Conservation (phyloP, 2,888 invertebrate species). For the Pogonocherus hispidulus region DNA sequence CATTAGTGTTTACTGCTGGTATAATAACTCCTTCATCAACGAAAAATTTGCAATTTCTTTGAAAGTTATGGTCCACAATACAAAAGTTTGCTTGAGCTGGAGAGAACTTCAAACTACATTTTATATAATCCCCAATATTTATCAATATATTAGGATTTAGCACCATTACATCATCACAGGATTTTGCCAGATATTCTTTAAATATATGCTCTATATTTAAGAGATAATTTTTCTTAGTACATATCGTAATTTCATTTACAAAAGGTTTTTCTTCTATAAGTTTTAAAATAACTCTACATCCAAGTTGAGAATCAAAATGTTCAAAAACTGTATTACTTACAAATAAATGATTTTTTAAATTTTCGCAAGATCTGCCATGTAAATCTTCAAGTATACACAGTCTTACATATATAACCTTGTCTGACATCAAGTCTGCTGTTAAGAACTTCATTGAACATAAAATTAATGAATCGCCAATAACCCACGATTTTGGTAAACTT, state of each 20-base stretch:
- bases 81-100: constrained; percentile 71
- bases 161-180: constrained; percentile 69
- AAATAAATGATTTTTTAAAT: constrained; percentile 62
- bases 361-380: constrained; percentile 25
- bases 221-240: constrained; percentile 57
- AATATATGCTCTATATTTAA: constrained; percentile 68
- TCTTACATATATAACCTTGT: constrained; percentile 56
- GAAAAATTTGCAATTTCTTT: constrained; percentile 70
- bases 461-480: constrained; percentile 39
- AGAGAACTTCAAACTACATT: constrained; percentile 61
- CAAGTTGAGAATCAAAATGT: constrained; percentile 72
- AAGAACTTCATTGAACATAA: constrained; percentile 51
- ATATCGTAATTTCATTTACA: constrained; percentile 70
- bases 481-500: constrained; percentile 51
- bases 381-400: constrained; percentile 62
- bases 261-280: constrained; percentile 61
- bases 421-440: constrained; percentile 44
- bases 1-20: constrained; percentile 32
- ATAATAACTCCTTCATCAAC: constrained; percentile 47
- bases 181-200: constrained; percentile 71
- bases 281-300: constrained; percentile 72
- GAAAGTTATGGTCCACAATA: constrained; percentile 70
- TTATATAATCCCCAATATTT: constrained; percentile 64
- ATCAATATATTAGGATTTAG: constrained; percentile 72
- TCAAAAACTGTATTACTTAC: constrained; percentile 72